Evolutionary conservation across 2,888 invertebrate species (phyloP), one percentile per base, ranked within the genome.

Genomic region (Agonopterix alstromeriana): DNA sequence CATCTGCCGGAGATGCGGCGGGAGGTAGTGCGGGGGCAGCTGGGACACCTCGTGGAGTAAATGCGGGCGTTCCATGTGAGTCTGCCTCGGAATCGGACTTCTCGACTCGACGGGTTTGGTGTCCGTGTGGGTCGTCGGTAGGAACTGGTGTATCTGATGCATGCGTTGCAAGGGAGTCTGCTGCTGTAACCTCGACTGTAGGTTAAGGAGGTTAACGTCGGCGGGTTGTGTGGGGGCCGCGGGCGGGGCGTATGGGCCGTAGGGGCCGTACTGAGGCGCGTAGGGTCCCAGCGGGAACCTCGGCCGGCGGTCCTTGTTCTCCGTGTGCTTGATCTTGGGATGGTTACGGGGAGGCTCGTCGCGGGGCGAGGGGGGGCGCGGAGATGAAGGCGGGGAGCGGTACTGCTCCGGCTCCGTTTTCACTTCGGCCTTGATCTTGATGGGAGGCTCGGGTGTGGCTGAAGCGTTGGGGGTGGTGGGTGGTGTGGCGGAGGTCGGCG

Each of bases 241-340:
- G 43, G 53, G 58, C 45, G 84, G 85, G 43, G 84, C 86, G 65
- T 86, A 87, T 0, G 87, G 88, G 0, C 83, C 82, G 65, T 86
- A 86, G 1, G 85, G 80, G 0, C 78, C 82, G 59, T 84, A 88
- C 53, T 84, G 85, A 0, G 89, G 89, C 44, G 89, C 89, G 67
- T 89, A 89, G 0, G 89, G 89, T 0, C 89, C 89, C 2, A 86
- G 75, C 36, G 89, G 89, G 56, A 67, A 86, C 9, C 80, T 72
- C 59, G 77, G 82, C 41, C 77, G 69, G 0, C 89, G 69, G 45
- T 83, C 84, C 58, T 88, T 88, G 56, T 79, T 81, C 50, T 89
- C 89, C 0, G 88, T 88, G 53, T 79, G 81, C 51, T 89, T 89
- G 27, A 89, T 81, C 59, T 88, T 86, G 5, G 86, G 86, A 46